Base-by-base conservation (phyloP, 2,888 invertebrate genomes). In the Chouioia cunea region DNA sequence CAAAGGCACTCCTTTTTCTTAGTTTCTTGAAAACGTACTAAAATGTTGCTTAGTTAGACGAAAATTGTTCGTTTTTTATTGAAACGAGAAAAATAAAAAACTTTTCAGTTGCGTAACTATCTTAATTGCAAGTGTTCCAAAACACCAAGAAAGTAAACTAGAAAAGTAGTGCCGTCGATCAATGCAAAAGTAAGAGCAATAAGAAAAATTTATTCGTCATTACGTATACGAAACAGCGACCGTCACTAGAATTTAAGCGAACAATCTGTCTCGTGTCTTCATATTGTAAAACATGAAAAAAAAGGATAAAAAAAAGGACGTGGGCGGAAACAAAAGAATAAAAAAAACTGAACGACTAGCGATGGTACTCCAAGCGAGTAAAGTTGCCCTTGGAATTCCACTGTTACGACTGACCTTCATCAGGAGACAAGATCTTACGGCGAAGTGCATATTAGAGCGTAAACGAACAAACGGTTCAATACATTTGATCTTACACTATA, bases 371-470 rank as follows among this genome's bases (percentile, higher is more conserved):
- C 59, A 23, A 8, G 12, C n/a, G 57, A 4, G 36, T n/a, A 46
- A 18, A 4, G 47, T 23, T 57, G 64, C 58, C 66, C 65, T 69
- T 69, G 65, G 60, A 65, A 69, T 63, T 71, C 60, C 60, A 62
- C 56, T 54, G 48, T 66, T 48, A 47, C 43, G 47, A 65, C 63
- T 63, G 59, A 65, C 66, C 60, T 62, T 64, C 58, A 58, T 50
- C 36, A 56, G 48, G 48, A 67, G 53, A 60, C 62, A 72, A 77
- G 75, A 76, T 76, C 66, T 77, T 67, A 65, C 67, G 73, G 70
- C 71, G 68, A 71, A 76, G 73, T 57, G 43, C 46, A 18, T 12
- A 23, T 43, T 56, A 50, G 62, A 68, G 70, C 63, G 71, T 52
- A 54, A 36, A 36, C 10, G 36, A 36, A 36, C 36, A 36, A 36